phyloP scores from a whole-genome alignment of 2,113 vertebrate species.

The Lethenteron reissneri region DNA sequence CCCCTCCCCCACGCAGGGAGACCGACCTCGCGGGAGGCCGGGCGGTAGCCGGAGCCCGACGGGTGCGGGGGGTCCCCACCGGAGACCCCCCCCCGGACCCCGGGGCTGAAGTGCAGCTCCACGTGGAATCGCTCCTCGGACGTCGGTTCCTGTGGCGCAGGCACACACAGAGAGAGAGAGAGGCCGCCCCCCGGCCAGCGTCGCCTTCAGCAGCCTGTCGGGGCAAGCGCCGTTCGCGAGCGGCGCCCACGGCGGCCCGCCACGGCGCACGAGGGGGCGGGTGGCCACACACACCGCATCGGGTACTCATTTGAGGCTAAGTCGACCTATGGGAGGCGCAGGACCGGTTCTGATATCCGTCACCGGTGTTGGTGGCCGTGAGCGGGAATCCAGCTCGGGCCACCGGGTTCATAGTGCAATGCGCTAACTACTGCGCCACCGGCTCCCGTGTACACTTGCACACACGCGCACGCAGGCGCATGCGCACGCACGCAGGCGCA shows the following conservation, averaged over 20 bases:
- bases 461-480: too few relatives aligned
- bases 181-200: slow-evolving; percentile 7
- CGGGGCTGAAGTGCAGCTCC: slow-evolving; percentile 64
- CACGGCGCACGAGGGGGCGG: not conserved
- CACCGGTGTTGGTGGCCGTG: too few relatives aligned
- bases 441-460: too few relatives aligned
- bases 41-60: slow-evolving; percentile 59
- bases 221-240: too few relatives aligned
- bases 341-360: too few relatives aligned
- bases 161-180: not conserved
- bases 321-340: too few relatives aligned
- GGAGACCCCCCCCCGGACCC: slow-evolving; percentile 43
- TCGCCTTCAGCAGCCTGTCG: too few relatives aligned
- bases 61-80: slow-evolving; percentile 67
- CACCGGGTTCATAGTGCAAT: too few relatives aligned
- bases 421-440: too few relatives aligned
- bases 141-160: slow-evolving; percentile 34
- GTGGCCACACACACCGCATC: not conserved
- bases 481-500: too few relatives aligned
- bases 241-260: not conserved
- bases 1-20: too few relatives aligned
- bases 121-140: slow-evolving; percentile 69
- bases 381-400: too few relatives aligned
- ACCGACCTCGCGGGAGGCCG: slow-evolving; percentile 50
- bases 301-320: not conserved